Base-by-base conservation (phyloP, 2,797 vertebrate genomes). In the Tinamus major region DNA sequence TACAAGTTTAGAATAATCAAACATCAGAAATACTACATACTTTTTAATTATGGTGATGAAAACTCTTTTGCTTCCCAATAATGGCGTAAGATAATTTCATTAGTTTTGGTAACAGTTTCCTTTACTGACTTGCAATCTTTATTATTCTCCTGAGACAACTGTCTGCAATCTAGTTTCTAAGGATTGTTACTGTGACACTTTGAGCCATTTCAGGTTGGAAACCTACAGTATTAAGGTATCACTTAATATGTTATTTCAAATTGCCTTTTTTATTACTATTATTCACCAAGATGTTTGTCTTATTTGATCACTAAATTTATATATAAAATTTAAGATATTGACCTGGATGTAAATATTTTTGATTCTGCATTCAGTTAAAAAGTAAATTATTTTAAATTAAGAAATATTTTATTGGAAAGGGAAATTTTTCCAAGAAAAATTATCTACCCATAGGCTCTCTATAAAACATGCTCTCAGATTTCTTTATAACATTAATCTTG, bases 91-190 rank as follows among this genome's bases (percentile, higher is more conserved):
- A 67, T 75, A 82, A 88, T 92, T 79, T 59, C 75, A 31, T 51
- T 77, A 86, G 49, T 62, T 72, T 83, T 82, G 56, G 17, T 49
- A 91, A 63, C 14, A 44, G 37, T 42, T 95, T 92, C 56, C 41
- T 35, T 35, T 74, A 86, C 18, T 84, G 70, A 79, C 49, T 64
- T 62, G 44, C 64, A 79, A 64, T 85, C 42, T 83, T 92, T 72
- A 86, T 93, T 74, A 81, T 35, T 74, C 1, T 23, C 31, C 82
- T 95, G 92, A 95, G 82, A 87, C 71, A 94, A 95, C 49, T 53
- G 69, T 69, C 59, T 79, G 92, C 70, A 92, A 81, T 90, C 53
- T 67, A 61, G 56, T 68, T 77, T 61, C 55, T 84, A 46, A 81
- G 61, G 67, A 83, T 79, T 61, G 48, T 88, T 91, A 86, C 17